phyloP scores from a whole-genome alignment of 2,113 vertebrate species.

The Sceloporus tristichus region DNA sequence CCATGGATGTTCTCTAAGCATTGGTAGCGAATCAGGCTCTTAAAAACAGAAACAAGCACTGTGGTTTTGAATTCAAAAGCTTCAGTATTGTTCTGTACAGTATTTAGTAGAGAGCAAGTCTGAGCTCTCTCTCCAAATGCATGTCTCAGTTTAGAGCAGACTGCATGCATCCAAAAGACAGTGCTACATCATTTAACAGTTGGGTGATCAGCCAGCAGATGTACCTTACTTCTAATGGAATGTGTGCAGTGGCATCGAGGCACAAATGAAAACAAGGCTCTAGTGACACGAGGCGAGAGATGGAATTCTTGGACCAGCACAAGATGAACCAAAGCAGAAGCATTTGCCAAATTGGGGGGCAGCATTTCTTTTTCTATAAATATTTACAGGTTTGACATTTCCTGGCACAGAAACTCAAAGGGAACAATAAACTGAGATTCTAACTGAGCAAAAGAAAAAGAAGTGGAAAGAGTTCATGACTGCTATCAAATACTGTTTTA shows the following conservation, averaged over 20 bases:
- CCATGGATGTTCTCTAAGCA: neutral
- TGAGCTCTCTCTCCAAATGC: neutral
- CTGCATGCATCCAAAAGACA: neutral
- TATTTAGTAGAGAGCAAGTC: neutral
- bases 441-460: neutral
- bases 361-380: neutral
- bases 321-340: slow-evolving; percentile 65
- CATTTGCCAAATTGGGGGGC: slow-evolving; percentile 40
- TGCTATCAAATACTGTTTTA: neutral
- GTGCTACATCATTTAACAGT: neutral
- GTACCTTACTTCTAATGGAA: slow-evolving; percentile 9
- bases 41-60: neutral
- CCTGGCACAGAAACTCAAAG: neutral
- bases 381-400: slow-evolving; percentile 14
- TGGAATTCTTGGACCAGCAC: slow-evolving; percentile 58
- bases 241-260: neutral
- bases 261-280: slow-evolving; percentile 18
- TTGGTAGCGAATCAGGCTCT: neutral
- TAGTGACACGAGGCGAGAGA: slow-evolving; percentile 53
- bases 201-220: neutral
- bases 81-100: neutral
- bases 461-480: neutral
- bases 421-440: neutral
- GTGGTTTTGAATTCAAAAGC: neutral
- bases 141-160: neutral